These are phyloP conservation scores for Sphenopsis melanotis DNA, from an alignment of 2,797 vertebrate genomes.

Conservation along the genomic window DNA sequence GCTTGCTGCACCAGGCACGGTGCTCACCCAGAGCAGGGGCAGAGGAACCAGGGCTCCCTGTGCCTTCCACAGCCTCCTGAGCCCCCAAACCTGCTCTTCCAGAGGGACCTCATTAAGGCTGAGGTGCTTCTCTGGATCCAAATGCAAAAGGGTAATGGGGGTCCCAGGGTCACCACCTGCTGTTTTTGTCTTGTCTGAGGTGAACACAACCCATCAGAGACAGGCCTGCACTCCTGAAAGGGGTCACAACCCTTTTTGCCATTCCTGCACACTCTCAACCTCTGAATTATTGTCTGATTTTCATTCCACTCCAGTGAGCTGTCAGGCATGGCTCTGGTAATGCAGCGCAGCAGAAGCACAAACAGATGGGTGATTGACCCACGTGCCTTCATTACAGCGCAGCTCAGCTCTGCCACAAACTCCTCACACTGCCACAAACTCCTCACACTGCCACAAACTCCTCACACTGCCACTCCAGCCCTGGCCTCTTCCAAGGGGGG, in stretches of 20 bases:
- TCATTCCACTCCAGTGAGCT: constrained; percentile 71
- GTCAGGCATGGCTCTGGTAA: constrained; percentile 66
- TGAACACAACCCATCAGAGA: constrained; percentile 31
- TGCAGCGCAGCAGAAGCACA: constrained; percentile 66
- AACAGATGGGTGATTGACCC: constrained; percentile 78
- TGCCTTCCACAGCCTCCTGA: neutral
- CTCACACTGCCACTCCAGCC: constrained; percentile 36
- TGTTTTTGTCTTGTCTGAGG: constrained; percentile 32
- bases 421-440: neutral
- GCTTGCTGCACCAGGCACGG: neutral
- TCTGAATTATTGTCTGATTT: constrained; percentile 72
- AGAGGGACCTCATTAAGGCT: neutral
- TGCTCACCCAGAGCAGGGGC: neutral
- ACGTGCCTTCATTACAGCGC: constrained; percentile 43
- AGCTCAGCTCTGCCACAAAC: constrained; percentile 59
- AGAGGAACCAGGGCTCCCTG: neutral
- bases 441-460: too few relatives aligned
- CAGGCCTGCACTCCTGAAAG: constrained; percentile 60
- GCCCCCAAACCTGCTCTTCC: neutral
- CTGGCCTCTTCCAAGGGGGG: neutral
- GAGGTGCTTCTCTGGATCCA: neutral
- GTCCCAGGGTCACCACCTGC: neutral
- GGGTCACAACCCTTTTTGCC: constrained; percentile 58
- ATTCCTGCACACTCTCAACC: constrained; percentile 58
- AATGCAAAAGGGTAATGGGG: neutral